Base-by-base conservation (phyloP, 2,888 invertebrate genomes). In the Eutolmus rufibarbis region DNA sequence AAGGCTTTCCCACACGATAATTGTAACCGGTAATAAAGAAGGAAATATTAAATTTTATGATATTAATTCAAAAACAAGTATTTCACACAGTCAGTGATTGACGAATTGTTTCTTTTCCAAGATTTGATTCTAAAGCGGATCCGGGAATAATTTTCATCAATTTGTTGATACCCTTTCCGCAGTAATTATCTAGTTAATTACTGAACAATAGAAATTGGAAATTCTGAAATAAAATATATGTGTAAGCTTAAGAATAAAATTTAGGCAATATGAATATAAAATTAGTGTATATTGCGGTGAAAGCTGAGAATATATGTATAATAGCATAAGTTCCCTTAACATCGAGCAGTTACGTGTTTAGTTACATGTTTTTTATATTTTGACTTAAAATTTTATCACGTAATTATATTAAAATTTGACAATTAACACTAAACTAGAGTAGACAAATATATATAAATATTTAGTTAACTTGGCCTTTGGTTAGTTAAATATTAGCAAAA, bases 391-490 rank as follows among this genome's bases (percentile, higher is more conserved):
- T 12, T 81, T 87, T 57, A 84, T 76, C 51, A 81, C 19, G 16
- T 86, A 79, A 84, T 34, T 66, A 78, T 84, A 66, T 46, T 85
- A 85, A 85, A 46, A 74, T 85, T 85, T 74, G 79, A 87, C 86
- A 87, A 87, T 66, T 78, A 87, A 87, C 40, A 87, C 79, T 87
- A 87, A 78, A 81, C 74, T 86, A 77, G 31, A 56, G 34, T 74
- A 74, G 40, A 74, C 56, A 74, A 85, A 56, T 82, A 82, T 82
- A 82, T 28, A 82, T 85, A 86, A 87, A 66, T 88, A 88, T 88
- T 91, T 92, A 91, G 92, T 93, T 92, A 93, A 93, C 92, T 93
- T 93, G 92, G 92, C 92, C 93, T 93, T 93, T 92, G 92, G 92
- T 93, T 93, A 93, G 92, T 93, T 92, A 90, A 90, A 91, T 91